phyloP scores from a whole-genome alignment of 2,888 invertebrate genomes.

The Deladenus siricidicola region DNA sequence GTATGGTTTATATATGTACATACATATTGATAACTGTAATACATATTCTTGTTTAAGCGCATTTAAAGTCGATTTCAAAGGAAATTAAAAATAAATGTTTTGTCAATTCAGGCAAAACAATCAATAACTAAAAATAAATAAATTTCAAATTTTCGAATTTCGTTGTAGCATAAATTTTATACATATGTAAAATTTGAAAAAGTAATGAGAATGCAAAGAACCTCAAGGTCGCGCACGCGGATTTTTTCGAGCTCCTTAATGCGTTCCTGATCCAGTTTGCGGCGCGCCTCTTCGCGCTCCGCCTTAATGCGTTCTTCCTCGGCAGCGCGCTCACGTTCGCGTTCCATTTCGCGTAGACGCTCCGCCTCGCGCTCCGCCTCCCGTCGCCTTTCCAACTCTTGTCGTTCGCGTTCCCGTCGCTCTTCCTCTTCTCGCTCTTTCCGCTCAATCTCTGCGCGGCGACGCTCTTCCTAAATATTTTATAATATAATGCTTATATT shows the following conservation, averaged over 20 bases:
- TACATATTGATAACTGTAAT: no score
- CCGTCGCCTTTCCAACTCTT: slow-evolving; percentile 48
- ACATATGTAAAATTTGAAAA: no score
- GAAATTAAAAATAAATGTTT: no score
- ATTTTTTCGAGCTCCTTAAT: slow-evolving; percentile 70
- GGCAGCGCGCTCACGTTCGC: slow-evolving; percentile 65
- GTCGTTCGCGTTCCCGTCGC: slow-evolving; percentile 66
- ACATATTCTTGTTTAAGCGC: no score
- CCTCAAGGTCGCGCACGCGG: slow-evolving; percentile 31
- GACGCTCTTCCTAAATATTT: slow-evolving; percentile 34
- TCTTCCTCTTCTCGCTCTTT: slow-evolving; percentile 85
- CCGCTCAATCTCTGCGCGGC: slow-evolving; percentile 64
- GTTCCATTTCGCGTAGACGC: slow-evolving; percentile 83
- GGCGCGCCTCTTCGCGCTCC: slow-evolving; percentile 68
- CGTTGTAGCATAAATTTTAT: no score
- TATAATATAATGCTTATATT: neutral
- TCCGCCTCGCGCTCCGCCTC: slow-evolving; percentile 58
- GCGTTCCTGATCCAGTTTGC: slow-evolving; percentile 87
- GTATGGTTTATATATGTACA: no score
- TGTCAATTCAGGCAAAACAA: no score
- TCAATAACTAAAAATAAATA: no score
- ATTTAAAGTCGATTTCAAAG: no score
- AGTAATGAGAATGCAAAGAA: no score
- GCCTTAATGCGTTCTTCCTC: slow-evolving; percentile 32
- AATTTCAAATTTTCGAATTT: no score